A percentile compares a stretch with the other conserved stretches of the same genome.
Evolutionary conservation across 2,797 vertebrate genomes (phyloP).

Genomic region (Hapalemur alaotrensis): DNA sequence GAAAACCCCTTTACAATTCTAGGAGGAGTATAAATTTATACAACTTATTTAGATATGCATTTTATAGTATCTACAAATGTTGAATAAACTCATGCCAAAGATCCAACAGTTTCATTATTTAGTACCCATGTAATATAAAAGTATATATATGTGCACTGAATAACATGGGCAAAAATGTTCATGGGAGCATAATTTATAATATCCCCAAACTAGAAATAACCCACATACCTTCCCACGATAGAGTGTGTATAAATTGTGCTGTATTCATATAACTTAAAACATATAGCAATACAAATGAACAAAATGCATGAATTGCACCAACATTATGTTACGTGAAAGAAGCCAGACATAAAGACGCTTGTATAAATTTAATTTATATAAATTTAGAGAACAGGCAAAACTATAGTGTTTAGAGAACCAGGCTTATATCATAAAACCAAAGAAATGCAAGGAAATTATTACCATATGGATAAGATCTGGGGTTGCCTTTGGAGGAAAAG

Average conservation of each 20-base stretch:
- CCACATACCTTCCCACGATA: not conserved
- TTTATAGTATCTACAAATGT: not conserved
- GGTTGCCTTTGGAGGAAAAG: not conserved
- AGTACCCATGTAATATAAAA: not conserved
- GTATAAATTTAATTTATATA: not conserved
- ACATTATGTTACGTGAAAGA: not conserved
- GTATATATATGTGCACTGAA: not conserved
- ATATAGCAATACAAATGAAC: not conserved
- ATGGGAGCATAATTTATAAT: not conserved
- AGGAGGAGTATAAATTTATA: not conserved
- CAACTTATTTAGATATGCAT: not conserved
- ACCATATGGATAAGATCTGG: rapidly evolving
- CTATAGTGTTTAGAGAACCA: not conserved
- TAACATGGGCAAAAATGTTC: not conserved
- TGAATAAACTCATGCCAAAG: not conserved
- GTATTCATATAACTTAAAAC: not conserved
- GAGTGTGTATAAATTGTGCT: not conserved
- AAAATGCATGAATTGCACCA: not conserved
- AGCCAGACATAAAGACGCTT: not conserved
- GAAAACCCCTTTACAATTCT: not conserved
- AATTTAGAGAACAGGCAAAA: not conserved
- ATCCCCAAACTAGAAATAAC: not conserved
- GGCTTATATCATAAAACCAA: not conserved
- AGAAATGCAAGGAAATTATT: not conserved
- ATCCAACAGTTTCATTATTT: not conserved